Conservation (phyloP, 1,140 invertebrate genomes). For the Ceratoteleas bidentatus region DNA sequence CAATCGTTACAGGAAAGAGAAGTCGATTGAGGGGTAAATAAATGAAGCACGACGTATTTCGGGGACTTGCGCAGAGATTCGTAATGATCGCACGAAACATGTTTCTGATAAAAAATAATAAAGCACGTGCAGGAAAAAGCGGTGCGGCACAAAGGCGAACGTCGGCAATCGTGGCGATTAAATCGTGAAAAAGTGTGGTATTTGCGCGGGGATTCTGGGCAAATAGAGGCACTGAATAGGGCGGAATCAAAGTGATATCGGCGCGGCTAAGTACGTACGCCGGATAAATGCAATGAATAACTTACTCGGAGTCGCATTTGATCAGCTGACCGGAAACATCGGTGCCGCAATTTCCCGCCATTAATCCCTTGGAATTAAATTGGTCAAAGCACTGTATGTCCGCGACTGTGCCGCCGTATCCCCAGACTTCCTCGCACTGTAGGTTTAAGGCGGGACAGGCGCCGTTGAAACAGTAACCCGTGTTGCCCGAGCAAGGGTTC, state of each 20-base stretch:
- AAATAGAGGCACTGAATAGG: conserved; percentile 34
- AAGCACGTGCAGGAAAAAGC: conserved; percentile 8
- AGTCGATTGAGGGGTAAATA: too few species aligned
- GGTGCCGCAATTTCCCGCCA: conserved; percentile 95
- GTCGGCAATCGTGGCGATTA: conserved; percentile 1
- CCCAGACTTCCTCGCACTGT: conserved; percentile 96
- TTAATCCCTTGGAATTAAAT: conserved; percentile 96
- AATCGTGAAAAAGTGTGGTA: conserved; percentile 18
- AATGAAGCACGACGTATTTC: too few species aligned
- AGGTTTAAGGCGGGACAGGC: conserved; percentile 92
- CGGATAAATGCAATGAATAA: conserved; percentile 66
- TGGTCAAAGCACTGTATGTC: conserved; percentile 94
- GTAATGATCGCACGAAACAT: conserved; percentile 17
- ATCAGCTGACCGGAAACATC: conserved; percentile 89
- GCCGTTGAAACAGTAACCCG: conserved; percentile 95
- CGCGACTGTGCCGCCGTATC: conserved; percentile 88
- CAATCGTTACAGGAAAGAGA: too few species aligned
- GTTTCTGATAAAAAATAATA: conserved; percentile 34
- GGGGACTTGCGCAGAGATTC: background rate
- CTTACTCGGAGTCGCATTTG: conserved; percentile 94
- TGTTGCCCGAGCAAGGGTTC: conserved; percentile 86
- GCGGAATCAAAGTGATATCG: conserved; percentile 28
- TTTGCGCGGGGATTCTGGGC: conserved; percentile 20
- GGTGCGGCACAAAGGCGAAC: conserved; percentile 3
- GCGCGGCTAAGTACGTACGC: conserved; percentile 5